Evolutionary conservation across 2,113 vertebrate species (phyloP), one percentile per base, ranked within the genome.

Genomic region (human (Homo sapiens)): DNA sequence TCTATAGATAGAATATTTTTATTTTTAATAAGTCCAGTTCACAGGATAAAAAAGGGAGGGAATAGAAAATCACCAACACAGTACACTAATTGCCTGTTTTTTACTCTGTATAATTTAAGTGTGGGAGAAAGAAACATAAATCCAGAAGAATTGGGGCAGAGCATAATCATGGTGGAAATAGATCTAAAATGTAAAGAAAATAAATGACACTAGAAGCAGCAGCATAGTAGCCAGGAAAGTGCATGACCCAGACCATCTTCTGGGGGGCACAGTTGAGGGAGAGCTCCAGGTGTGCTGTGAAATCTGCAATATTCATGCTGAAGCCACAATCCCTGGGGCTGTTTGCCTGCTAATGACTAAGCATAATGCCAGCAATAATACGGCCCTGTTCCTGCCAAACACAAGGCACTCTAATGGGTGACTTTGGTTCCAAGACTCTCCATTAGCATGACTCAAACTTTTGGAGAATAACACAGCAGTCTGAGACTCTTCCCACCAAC

Each of bases 301-400:
- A 27, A 35, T 23, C 38, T 14, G 10, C 23, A 40, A 6, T 0
- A 2, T 25, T 45, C 35, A 13, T 1, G 0, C 40, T 8, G 64
- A 90, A 76, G 45, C n/a, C n/a, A 14, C 20, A 6, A 4, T 22
- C 72, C 32, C 22, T 16, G 0, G 16, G 73, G 27, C 40, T 18
- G 13, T 25, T 27, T 25, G 32, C 17, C 1, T 6, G 52, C 14
- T 72, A 9, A 0, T 1, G 38, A 35, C 16, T 8, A 12, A 55
- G 30, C 38, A 18, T 4, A 11, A 32, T 1, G 0, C 0, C 12
- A 18, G 48, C 16, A 50, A 5, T 32, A 66, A 11, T n/a, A 13
- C 3, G n/a, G 59, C 7, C 9, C 32, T 0, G 3, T 52, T 81
- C 35, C 38, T 48, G 66, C 50, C 55, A n/a, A 66, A 50, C 14